Evolutionary conservation across 1,140 invertebrate genomes (phyloP).

Genomic region (Bombus confusus): DNA sequence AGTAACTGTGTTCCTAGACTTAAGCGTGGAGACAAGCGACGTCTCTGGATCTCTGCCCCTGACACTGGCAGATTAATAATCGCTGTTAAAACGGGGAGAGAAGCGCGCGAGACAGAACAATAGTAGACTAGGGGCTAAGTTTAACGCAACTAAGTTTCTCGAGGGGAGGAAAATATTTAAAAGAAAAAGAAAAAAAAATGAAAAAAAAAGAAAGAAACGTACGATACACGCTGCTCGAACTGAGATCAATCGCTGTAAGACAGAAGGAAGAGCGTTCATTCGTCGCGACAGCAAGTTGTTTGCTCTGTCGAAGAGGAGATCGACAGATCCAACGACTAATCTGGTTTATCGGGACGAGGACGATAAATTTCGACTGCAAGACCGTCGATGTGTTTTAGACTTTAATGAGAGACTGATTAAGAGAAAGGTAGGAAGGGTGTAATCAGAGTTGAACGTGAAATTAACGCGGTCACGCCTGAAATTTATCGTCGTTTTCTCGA

Average conservation of each 20-base stretch:
- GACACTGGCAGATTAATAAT: conserved; percentile 41
- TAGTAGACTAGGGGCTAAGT: conserved; percentile 55
- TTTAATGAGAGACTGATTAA: conserved; percentile 48
- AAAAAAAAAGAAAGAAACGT: background rate
- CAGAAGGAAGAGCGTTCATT: background rate
- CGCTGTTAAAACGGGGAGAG: conserved; percentile 63
- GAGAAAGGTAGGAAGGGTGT: no score
- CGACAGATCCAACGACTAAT: conserved; percentile 20
- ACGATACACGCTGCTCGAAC: background rate
- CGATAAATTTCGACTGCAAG: background rate
- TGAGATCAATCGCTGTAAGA: conserved; percentile 9
- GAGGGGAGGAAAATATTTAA: background rate
- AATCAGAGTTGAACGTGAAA: no score
- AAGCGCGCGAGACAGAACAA: conserved; percentile 70
- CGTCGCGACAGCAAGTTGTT: conserved; percentile 17
- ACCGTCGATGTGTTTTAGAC: conserved; percentile 44
- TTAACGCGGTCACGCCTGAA: background rate
- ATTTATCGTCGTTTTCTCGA: conserved; percentile 1
- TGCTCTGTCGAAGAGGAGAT: conserved; percentile 47
- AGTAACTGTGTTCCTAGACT: conserved; percentile 15
- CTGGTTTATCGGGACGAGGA: background rate
- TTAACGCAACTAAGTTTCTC: conserved; percentile 43
- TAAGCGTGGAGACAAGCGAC: background rate
- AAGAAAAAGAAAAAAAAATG: background rate
- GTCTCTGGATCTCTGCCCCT: conserved; percentile 19